A percentile compares a stretch with the other conserved stretches of the same genome.
Conservation (phyloP, 2,888 invertebrate species). For the Patella depressa region DNA sequence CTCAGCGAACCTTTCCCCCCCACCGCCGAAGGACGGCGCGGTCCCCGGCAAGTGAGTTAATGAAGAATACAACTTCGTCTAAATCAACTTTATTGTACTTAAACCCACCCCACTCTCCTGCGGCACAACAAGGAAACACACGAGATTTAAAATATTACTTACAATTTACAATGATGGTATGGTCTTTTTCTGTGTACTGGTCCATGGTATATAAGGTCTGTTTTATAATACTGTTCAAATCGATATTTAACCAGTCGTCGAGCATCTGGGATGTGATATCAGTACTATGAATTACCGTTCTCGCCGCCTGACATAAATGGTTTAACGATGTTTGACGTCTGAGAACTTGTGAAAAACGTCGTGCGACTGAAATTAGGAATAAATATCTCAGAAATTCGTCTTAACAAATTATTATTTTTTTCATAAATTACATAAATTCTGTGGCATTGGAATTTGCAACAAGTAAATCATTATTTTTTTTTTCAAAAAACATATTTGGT, state of each 20-base stretch:
- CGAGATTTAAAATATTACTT: conserved; percentile 34
- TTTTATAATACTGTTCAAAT: conserved; percentile 70
- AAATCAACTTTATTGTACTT: too few species aligned
- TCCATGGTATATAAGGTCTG: conserved; percentile 71
- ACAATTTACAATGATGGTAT: conserved; percentile 66
- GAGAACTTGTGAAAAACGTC: conserved; percentile 71
- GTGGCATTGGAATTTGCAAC: too few species aligned
- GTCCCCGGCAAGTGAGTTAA: too few species aligned
- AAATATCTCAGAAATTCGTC: neutral
- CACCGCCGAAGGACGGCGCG: too few species aligned
- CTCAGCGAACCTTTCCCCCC: too few species aligned
- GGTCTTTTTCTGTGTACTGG: conserved; percentile 61
- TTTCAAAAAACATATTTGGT: too few species aligned
- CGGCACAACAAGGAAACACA: too few species aligned
- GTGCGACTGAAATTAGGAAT: conserved; percentile 66
- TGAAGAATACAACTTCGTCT: too few species aligned
- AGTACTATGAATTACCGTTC: conserved; percentile 71
- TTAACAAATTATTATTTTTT: too few species aligned
- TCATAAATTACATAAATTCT: too few species aligned
- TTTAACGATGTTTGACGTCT: conserved; percentile 72
- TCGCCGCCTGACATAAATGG: conserved; percentile 72
- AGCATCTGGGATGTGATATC: conserved; percentile 72
- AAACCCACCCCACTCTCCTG: too few species aligned
- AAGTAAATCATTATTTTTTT: neutral
- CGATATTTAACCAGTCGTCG: conserved; percentile 72